Evolutionary conservation across 2,888 invertebrate genomes (phyloP).

Genomic region (Cryptus viduatorius): DNA sequence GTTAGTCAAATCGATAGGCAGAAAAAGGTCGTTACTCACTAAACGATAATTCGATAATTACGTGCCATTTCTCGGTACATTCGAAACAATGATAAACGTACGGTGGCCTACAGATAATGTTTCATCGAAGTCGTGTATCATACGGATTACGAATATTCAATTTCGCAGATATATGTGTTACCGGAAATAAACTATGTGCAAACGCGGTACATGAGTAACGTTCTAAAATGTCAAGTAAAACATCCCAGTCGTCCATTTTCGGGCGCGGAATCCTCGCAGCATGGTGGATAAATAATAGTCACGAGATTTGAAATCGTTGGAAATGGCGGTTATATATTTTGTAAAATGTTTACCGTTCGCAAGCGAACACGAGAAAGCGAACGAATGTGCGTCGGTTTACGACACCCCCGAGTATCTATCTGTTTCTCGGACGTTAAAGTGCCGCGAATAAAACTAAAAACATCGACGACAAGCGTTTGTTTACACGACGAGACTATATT

Average conservation of each 20-base stretch:
- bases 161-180: conserved; percentile 22
- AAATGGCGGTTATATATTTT: conserved; percentile 33
- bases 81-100: background rate
- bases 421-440: conserved; percentile 12
- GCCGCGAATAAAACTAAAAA: conserved; percentile 13
- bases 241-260: conserved; percentile 27
- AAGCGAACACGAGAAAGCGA: background rate
- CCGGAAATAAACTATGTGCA: background rate
- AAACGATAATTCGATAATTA: background rate
- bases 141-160: conserved; percentile 27
- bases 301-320: background rate
- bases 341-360: conserved; percentile 20
- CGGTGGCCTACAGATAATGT: background rate
- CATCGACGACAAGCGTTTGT: conserved; percentile 33
- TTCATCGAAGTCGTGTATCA: background rate
- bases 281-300: conserved; percentile 25
- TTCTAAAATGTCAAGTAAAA: conserved; percentile 28
- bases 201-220: conserved; percentile 5
- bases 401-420: conserved; percentile 14
- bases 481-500: background rate
- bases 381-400: conserved; percentile 21
- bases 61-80: background rate
- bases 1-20: too few relatives aligned
- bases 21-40: too few relatives aligned
- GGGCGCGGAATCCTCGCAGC: background rate